Evolutionary conservation across 2,888 invertebrate species (phyloP).

Genomic region (Hemicrepidius hirtus): DNA sequence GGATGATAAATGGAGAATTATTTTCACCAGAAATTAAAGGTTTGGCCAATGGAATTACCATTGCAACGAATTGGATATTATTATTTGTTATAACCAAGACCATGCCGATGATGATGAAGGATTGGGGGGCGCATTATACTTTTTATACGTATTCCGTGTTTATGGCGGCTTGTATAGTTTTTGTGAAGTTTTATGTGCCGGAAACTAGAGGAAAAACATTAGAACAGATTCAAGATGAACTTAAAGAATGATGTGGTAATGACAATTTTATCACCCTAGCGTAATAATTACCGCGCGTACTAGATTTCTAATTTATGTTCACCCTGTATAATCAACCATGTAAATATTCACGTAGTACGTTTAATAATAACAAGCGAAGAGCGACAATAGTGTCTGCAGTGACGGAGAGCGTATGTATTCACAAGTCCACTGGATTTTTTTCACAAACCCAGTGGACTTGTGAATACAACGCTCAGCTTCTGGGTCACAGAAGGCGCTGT

Average conservation of each 20-base stretch:
- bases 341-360: too few species aligned
- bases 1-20: slow-evolving; percentile 54
- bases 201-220: slow-evolving; percentile 49
- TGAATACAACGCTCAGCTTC: too few species aligned
- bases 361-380: too few species aligned
- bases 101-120: slow-evolving; percentile 49
- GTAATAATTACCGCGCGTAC: too few species aligned
- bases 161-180: slow-evolving; percentile 46
- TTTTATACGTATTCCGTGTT: slow-evolving; percentile 53
- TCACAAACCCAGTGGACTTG: too few species aligned
- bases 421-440: too few species aligned
- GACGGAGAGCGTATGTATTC: too few species aligned
- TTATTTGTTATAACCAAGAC: slow-evolving; percentile 52
- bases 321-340: too few species aligned
- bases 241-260: slow-evolving; percentile 14
- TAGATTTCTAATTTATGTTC: too few species aligned
- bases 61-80: slow-evolving; percentile 51
- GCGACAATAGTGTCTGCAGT: too few species aligned
- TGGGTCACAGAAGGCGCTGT: too few species aligned
- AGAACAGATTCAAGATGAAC: slow-evolving; percentile 45
- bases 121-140: slow-evolving; percentile 46
- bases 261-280: too few species aligned
- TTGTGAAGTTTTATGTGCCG: slow-evolving; percentile 53
- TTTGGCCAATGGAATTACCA: slow-evolving; percentile 52
- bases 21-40: slow-evolving; percentile 54